Percentiles rank a stretch among this genome's conserved stretches.
These are phyloP conservation scores for Caenorhabditis latens DNA, from an alignment of 1,140 invertebrate genomes.

Conservation along the genomic window DNA sequence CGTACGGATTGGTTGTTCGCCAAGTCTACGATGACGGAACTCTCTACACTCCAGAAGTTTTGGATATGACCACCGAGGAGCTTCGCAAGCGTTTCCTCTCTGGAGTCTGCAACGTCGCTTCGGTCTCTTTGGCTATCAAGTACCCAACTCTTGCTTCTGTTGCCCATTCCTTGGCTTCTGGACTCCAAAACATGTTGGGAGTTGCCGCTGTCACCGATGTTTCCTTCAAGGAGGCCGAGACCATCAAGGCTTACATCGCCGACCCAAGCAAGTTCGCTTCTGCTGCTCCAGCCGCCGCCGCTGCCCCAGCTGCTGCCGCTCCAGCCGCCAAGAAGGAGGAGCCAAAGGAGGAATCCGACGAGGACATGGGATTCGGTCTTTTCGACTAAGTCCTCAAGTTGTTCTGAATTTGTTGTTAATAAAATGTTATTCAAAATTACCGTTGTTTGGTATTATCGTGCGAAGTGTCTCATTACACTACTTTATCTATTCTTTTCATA, in stretches of 20 bases:
- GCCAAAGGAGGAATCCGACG: conserved; percentile 78
- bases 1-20: conserved; percentile 93
- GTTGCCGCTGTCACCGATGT: conserved; percentile 95
- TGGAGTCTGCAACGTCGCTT: conserved; percentile 92
- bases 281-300: conserved; percentile 75
- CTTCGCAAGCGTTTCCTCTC: conserved; percentile 87
- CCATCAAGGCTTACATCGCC: conserved; percentile 81
- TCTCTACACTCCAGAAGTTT: conserved; percentile 91
- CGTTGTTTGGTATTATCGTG: not conserved
- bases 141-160: conserved; percentile 96
- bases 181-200: conserved; percentile 97
- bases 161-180: conserved; percentile 96
- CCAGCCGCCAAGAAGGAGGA: conserved; percentile 78
- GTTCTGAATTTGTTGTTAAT: conserved; percentile 59
- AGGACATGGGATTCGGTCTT: conserved; percentile 80
- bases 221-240: conserved; percentile 92
- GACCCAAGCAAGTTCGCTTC: conserved; percentile 80
- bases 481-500: conserved; percentile 7
- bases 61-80: conserved; percentile 98
- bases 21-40: conserved; percentile 95
- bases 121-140: conserved; percentile 91
- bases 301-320: conserved; percentile 69
- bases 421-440: conserved; percentile 61
- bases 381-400: conserved; percentile 78
- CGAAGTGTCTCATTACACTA: not conserved